A percentile compares a stretch with the other conserved stretches of the same genome.
phyloP scores from a whole-genome alignment of 1,140 invertebrate genomes.

The Fopius arisanus region DNA sequence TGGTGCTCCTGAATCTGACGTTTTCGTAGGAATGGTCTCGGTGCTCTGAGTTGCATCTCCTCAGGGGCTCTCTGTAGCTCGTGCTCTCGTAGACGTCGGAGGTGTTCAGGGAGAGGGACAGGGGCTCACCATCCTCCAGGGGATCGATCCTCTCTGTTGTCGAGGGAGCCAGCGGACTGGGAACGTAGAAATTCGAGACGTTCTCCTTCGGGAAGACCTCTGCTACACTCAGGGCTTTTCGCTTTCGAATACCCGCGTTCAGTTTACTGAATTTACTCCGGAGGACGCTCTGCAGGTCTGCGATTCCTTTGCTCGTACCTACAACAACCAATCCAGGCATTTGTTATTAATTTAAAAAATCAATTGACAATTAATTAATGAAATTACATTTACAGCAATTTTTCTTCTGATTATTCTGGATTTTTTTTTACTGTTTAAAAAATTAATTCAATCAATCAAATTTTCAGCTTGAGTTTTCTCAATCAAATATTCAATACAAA shows the following conservation, averaged over 20 bases:
- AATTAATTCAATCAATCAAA: too few species aligned
- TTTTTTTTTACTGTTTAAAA: too few species aligned
- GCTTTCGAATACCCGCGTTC: constrained; percentile 71
- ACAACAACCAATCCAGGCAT: not conserved
- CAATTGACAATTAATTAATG: too few species aligned
- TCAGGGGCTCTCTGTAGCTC: constrained; percentile 42
- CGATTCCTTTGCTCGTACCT: constrained; percentile 53
- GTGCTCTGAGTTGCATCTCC: constrained; percentile 46
- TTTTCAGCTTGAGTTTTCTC: too few species aligned
- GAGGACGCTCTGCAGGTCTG: constrained; percentile 70
- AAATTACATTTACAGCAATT: too few species aligned
- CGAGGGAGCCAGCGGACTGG: constrained; percentile 65
- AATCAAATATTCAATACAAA: too few species aligned
- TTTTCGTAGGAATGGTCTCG: constrained; percentile 44
- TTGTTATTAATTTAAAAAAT: too few species aligned
- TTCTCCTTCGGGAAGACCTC: constrained; percentile 67
- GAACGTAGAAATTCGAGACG: constrained; percentile 72
- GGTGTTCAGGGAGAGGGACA: constrained; percentile 1
- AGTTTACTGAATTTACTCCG: constrained; percentile 73
- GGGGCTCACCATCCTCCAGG: not conserved
- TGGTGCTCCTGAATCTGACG: constrained; percentile 38
- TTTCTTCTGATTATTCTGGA: too few species aligned
- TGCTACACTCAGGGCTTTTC: constrained; percentile 72
- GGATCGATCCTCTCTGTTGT: constrained; percentile 44
- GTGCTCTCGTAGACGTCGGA: constrained; percentile 38